These are phyloP conservation scores for Etia nguti DNA, from an alignment of 2,113 vertebrate species.

Conservation along the genomic window DNA sequence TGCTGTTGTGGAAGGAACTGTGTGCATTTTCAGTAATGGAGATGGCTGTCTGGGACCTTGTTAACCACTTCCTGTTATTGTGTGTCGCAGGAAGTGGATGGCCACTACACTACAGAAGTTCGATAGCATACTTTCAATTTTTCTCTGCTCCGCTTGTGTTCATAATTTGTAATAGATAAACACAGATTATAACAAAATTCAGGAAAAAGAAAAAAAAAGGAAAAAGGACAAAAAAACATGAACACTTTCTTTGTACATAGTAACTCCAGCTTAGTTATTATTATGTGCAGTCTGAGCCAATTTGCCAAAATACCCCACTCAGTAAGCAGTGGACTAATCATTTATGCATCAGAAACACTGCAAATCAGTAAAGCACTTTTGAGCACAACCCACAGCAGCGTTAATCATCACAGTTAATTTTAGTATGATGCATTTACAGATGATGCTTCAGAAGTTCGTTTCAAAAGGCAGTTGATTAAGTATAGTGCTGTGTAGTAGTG, in stretches of 20 bases:
- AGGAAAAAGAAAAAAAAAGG: neutral
- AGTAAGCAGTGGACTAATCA: neutral
- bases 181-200: neutral
- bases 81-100: conserved; percentile 66
- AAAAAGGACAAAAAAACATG: neutral
- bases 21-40: conserved; percentile 29
- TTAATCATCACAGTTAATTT: conserved; percentile 19
- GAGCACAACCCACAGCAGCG: neutral
- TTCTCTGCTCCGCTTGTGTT: conserved; percentile 18
- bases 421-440: neutral
- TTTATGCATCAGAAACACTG: neutral
- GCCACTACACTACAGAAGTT: conserved; percentile 57
- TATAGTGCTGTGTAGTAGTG: neutral
- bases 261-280: neutral
- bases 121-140: conserved; percentile 61
- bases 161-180: conserved; percentile 4
- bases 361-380: neutral
- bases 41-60: conserved; percentile 44
- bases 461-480: conserved; percentile 16
- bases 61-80: conserved; percentile 80
- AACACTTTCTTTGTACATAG: neutral
- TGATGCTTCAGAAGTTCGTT: conserved; percentile 3
- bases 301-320: neutral
- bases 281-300: neutral
- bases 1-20: conserved; percentile 35